Evolutionary conservation across 23 tunicate species (phyloP).

Genomic region (Ascidia mentula): DNA sequence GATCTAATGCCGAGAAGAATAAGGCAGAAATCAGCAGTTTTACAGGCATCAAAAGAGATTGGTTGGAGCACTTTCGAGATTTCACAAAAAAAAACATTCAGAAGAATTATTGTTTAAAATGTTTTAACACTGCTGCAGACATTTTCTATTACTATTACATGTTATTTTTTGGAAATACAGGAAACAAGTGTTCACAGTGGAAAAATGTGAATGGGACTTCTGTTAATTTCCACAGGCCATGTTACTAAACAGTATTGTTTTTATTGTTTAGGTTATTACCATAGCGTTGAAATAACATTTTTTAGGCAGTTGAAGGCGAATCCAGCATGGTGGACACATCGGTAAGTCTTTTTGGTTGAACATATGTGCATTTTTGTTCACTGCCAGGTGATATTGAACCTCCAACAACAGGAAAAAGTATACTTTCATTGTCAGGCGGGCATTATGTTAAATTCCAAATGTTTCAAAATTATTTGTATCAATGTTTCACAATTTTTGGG

Average conservation of each 20-base stretch:
- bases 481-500: too few species aligned
- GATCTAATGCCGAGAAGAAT: background rate
- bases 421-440: background rate
- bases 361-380: background rate
- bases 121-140: background rate
- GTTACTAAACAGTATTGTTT: too few species aligned
- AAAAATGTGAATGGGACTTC: too few species aligned
- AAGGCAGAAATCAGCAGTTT: background rate
- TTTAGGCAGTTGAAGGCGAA: background rate
- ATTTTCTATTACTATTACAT: background rate
- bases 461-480: background rate
- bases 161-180: background rate
- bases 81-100: too few species aligned
- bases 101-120: background rate
- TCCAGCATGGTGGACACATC: background rate
- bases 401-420: background rate
- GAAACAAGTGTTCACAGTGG: background rate
- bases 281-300: too few species aligned
- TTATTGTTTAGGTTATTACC: too few species aligned
- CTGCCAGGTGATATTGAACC: background rate
- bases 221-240: too few species aligned
- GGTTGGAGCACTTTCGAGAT: background rate
- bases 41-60: background rate
- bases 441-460: background rate
- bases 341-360: background rate